Base-by-base conservation (phyloP, 2,888 invertebrate species). In the Eurytoma adleriae region DNA sequence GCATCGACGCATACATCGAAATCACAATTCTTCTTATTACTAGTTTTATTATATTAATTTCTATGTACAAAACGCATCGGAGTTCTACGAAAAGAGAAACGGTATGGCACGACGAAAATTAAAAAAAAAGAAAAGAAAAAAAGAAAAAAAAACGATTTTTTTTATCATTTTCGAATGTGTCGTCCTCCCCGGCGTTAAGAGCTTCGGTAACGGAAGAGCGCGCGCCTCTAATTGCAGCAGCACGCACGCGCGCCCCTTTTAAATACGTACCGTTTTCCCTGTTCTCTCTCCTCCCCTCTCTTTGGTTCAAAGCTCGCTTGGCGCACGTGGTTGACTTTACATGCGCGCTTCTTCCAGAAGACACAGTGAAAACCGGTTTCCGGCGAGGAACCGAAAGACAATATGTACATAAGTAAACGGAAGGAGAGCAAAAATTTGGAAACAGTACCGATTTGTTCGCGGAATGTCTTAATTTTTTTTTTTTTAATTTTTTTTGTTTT, bases 331-430 rank as follows among this genome's bases (percentile, higher is more conserved):
- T 52, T 62, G 64, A 30, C 18, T 73, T 64, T 64, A 56, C 48
- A 57, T 54, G 40, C 57, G 57, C 27, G 27, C 12, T 3, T n/a
- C 56, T 56, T 14, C 14, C 3, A 18, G 16, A 4, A 56, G 40
- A 40, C 40, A 5, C 40, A 18, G 20, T 24, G 48, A 67, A 24
- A 77, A 77, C 77, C 70, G 71, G 78, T 78, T 48, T 75, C 20
- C 14, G 3, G 48, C 0, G 7, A 16, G 20, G 24, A n/a, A 12
- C 3, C 13, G 16, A 24, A 50, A 48, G 13, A 62, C 62, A n/a
- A 24, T 40, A 40, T 40, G 40, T 40, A 40, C 40, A 40, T 40
- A 40, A 40, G 56, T 40, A 74, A 57, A 16, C 5, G 10, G 27
- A 30, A 56, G 54, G 40, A 40, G 59, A 66, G 57, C 71, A 59